Conservation (phyloP, 2,888 invertebrate genomes). For the Girardia tigrina region DNA sequence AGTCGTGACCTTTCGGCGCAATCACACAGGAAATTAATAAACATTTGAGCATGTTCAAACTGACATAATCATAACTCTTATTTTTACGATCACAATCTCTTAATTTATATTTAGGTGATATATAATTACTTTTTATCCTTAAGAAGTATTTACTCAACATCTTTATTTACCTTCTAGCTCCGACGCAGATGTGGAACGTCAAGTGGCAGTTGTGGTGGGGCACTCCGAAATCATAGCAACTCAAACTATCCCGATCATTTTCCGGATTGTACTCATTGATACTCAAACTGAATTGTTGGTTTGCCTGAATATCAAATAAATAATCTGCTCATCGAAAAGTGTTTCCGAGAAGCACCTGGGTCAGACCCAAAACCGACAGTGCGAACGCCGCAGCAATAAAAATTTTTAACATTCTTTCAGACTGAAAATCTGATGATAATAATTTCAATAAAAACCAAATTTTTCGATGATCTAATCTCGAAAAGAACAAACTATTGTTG, state of each 20-base stretch:
- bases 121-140: no score
- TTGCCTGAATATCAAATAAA: not conserved
- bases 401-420: not conserved
- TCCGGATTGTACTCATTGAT: not conserved
- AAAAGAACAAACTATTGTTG: not conserved
- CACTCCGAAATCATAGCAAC: not conserved
- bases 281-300: not conserved
- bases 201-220: not conserved
- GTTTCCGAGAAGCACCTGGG: no score
- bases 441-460: not conserved
- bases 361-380: not conserved
- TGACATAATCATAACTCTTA: no score
- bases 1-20: no score
- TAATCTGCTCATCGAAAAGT: not conserved
- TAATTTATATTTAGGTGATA: no score
- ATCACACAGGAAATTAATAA: no score
- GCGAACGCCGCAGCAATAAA: not conserved
- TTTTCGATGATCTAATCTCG: not conserved
- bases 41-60: no score
- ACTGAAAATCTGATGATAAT: not conserved
- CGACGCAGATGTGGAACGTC: slow-evolving; percentile 5
- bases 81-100: no score
- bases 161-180: not conserved
- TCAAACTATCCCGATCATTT: not conserved
- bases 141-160: not conserved